phyloP scores from a whole-genome alignment of 2,113 vertebrate genomes.

The Elanus axillaris region DNA sequence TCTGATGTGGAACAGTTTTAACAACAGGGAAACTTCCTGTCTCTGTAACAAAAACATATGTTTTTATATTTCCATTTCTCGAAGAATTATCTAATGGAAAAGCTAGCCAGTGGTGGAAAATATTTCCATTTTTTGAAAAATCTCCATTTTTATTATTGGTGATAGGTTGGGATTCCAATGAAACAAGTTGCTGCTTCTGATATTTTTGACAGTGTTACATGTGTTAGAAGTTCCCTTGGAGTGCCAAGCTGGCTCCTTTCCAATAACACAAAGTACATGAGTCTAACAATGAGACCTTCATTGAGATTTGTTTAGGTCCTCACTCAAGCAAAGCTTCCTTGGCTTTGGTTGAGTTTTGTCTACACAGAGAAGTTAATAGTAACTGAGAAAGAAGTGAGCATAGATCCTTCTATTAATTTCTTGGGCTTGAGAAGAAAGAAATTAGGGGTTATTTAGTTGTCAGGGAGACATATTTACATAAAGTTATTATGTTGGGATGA shows the following conservation, averaged over 20 bases:
- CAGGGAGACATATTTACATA: constrained; percentile 18
- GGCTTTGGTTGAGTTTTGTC: background rate
- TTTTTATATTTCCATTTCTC: background rate
- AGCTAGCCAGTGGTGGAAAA: background rate
- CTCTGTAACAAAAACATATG: background rate
- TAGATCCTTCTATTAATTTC: background rate
- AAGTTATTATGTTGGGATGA: background rate
- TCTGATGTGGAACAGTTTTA: background rate
- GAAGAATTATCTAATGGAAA: background rate
- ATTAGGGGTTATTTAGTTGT: background rate
- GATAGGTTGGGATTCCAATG: background rate
- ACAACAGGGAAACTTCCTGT: background rate
- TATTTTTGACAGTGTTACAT: background rate
- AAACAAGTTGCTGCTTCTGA: background rate
- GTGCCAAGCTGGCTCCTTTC: background rate
- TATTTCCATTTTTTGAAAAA: background rate
- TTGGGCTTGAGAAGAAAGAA: background rate
- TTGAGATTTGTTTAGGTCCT: background rate
- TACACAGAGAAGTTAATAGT: background rate
- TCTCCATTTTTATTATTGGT: background rate
- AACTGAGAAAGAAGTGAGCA: background rate
- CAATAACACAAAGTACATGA: background rate
- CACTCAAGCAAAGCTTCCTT: background rate
- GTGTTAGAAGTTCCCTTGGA: background rate
- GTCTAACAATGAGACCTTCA: background rate